These are phyloP conservation scores for Trissolcus brochymenae DNA, from an alignment of 2,888 invertebrate species.

Conservation along the genomic window DNA sequence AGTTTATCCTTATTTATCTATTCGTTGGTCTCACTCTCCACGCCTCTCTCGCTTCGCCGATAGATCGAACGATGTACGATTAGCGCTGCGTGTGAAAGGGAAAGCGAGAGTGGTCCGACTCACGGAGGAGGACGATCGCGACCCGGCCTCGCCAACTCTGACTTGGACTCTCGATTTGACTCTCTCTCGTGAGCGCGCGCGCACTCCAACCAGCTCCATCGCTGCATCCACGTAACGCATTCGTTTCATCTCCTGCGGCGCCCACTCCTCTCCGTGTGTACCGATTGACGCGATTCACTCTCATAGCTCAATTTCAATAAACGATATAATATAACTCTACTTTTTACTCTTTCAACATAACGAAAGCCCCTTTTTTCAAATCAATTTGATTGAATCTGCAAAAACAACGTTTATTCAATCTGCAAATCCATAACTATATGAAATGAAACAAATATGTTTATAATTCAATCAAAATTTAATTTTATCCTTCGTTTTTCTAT, in stretches of 20 bases:
- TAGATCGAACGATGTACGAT: constrained; percentile 72
- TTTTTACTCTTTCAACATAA: not conserved
- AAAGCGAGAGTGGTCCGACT: constrained; percentile 69
- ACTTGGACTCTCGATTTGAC: constrained; percentile 63
- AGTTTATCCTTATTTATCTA: constrained; percentile 29
- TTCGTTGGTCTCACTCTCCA: constrained; percentile 55
- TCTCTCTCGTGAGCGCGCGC: constrained; percentile 61
- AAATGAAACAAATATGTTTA: no score
- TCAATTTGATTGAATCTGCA: not conserved
- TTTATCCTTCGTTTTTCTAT: no score
- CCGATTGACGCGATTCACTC: constrained; percentile 38
- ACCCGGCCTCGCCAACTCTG: constrained; percentile 60
- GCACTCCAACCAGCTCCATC: constrained; percentile 8
- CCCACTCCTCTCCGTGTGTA: constrained; percentile 44
- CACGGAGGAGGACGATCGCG: constrained; percentile 66
- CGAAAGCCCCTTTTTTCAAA: not conserved
- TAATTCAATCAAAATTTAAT: no score
- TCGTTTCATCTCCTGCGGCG: constrained; percentile 63
- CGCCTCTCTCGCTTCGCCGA: constrained; percentile 60
- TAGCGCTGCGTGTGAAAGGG: constrained; percentile 75
- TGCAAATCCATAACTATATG: no score
- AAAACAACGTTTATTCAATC: not conserved
- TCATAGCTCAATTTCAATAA: not conserved
- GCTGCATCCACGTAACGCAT: constrained; percentile 65
- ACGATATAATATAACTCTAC: not conserved